Percentiles rank a stretch among this genome's conserved stretches.
These are phyloP conservation scores for Adelosebastes latens DNA, from an alignment of 2,797 vertebrate species.

Conservation along the genomic window DNA sequence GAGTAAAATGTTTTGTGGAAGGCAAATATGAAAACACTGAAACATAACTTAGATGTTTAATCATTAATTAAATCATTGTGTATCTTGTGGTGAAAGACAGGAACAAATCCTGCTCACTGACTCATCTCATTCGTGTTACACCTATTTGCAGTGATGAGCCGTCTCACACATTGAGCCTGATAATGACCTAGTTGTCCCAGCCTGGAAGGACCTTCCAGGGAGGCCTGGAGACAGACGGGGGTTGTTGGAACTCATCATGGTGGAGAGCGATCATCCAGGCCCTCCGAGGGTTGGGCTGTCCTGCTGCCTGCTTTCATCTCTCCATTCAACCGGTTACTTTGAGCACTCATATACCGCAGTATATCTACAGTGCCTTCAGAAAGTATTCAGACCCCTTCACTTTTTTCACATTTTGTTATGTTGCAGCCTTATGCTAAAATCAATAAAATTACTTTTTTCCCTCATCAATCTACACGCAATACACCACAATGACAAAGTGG, in stretches of 20 bases:
- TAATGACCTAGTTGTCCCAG: constrained; percentile 44
- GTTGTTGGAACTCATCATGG: constrained; percentile 54
- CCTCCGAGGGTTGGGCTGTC: constrained; percentile 13
- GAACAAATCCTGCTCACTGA: constrained; percentile 1
- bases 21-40: background rate
- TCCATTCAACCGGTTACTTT: background rate
- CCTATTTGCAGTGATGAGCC: constrained; percentile 19
- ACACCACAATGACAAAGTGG: no score
- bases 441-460: no score
- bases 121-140: constrained; percentile 23
- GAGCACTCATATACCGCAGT: background rate
- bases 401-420: no score
- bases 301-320: constrained; percentile 37
- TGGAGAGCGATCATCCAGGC: constrained; percentile 39
- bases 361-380: background rate
- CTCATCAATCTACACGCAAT: no score
- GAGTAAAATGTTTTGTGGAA: background rate
- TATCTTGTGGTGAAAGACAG: background rate
- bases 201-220: constrained; percentile 38
- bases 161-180: constrained; percentile 36
- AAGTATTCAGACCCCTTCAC: no score
- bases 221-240: constrained; percentile 43
- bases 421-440: no score
- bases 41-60: background rate
- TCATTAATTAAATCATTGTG: background rate